Percentiles rank a stretch among this genome's conserved stretches.
phyloP scores from a whole-genome alignment of 2,797 vertebrate species.

The Pristis pectinata region DNA sequence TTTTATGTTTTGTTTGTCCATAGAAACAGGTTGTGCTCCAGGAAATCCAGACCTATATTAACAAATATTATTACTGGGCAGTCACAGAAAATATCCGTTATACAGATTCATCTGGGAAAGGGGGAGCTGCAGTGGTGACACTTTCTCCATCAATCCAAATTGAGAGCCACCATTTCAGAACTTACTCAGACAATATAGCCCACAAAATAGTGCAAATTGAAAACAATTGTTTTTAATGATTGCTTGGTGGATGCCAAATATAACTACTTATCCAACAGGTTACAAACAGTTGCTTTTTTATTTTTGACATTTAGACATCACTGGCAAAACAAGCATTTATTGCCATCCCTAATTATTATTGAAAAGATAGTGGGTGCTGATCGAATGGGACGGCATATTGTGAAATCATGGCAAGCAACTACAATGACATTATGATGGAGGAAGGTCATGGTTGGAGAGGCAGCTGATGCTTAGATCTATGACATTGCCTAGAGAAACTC shows the following conservation, averaged over 20 bases:
- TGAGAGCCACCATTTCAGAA: not conserved
- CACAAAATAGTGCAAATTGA: not conserved
- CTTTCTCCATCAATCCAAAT: not conserved
- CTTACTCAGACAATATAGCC: not conserved
- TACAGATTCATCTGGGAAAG: not conserved
- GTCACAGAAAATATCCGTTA: constrained; percentile 6
- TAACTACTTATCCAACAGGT: not conserved
- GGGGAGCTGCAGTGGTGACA: not conserved
- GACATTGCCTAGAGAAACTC: no score
- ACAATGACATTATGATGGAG: no score
- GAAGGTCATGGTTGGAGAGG: no score
- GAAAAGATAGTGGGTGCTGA: no score
- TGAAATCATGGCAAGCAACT: no score
- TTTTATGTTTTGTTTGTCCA: constrained; percentile 89
- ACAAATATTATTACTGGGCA: not conserved
- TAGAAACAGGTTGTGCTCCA: constrained; percentile 93
- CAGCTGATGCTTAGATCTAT: no score
- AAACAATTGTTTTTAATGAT: not conserved
- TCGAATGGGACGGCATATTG: no score
- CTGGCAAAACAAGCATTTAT: no score
- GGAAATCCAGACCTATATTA: constrained; percentile 81
- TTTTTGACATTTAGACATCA: no score
- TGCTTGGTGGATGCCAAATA: not conserved
- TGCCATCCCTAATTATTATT: no score
- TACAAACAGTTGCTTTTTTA: not conserved